Evolutionary conservation across 2,113 vertebrate genomes (phyloP), one percentile per base, ranked within the genome.

Genomic region (Balaeniceps rex): DNA sequence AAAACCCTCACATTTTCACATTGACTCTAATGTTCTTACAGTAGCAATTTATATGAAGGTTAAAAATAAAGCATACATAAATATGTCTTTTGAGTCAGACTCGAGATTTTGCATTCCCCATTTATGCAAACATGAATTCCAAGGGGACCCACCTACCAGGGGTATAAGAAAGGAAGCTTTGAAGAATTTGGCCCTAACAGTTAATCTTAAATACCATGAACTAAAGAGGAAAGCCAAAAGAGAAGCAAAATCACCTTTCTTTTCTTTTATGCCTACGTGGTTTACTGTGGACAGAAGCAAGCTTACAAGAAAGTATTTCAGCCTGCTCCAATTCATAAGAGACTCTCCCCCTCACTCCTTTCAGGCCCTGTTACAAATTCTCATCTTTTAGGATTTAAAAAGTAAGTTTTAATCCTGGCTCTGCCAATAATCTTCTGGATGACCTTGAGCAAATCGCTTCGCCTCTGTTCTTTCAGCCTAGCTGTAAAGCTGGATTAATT

Each of bases 401-500:
- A 87, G 71, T 8, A 72, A 96, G 2, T 94, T 96, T 90, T 95
- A 95, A 93, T 94, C 87, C 71, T 29, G 18, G 22, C 29, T 92
- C 60, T 89, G 76, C 74, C 92, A 90, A 94, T 92, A 93, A 95
- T 91, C 93, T 93, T 85, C 75, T 75, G 83, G 63, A 79, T 88
- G 95, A 97, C 94, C 95, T 68, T 93, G 83, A 80, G 83, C 90
- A 90, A 96, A 95, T 63, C n/a, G 7, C 74, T 89, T 76, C 2
- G 46, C 83, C 77, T 84, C 86, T 84, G 86, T 82, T 95, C 93
- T 87, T 94, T 88, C 83, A 95, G 95, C 28, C 68, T 1, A 8
- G 17, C 80, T 89, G 14, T 5, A 94, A 94, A 91, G 61, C 77
- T 95, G 96, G 91, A 78, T 94, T 94, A 87, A 96, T 96, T 54